Percentiles rank a stretch among this genome's conserved stretches.
These are phyloP conservation scores for Spatulosminthurus flaviceps DNA, from an alignment of 2,888 invertebrate genomes.

Conservation along the genomic window DNA sequence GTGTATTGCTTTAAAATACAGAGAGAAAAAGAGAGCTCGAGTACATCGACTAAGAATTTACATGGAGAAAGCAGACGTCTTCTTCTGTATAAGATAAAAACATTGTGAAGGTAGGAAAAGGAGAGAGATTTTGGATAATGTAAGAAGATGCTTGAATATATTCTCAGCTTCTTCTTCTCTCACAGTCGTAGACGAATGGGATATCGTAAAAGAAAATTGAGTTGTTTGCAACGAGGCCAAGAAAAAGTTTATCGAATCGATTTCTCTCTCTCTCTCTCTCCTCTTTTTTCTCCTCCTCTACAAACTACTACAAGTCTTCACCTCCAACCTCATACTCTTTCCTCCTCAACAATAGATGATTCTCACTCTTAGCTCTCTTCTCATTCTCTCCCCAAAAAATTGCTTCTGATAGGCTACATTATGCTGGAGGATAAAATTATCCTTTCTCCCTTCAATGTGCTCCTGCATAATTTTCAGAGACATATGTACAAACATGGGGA, in stretches of 20 bases:
- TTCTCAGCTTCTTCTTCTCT: slow-evolving; percentile 21
- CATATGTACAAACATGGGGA: too few relatives aligned
- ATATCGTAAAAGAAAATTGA: slow-evolving; percentile 43
- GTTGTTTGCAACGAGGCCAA: slow-evolving; percentile 31
- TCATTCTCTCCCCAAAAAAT: too few relatives aligned
- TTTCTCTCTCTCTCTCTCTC: not conserved
- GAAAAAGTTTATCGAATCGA: slow-evolving; percentile 32
- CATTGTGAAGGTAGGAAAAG: not conserved
- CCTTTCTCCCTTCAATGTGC: too few relatives aligned
- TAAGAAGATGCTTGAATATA: slow-evolving; percentile 9
- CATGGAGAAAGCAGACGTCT: too few relatives aligned
- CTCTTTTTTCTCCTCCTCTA: not conserved
- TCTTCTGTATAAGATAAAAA: not conserved
- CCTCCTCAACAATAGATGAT: not conserved
- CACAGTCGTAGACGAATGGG: slow-evolving; percentile 2
- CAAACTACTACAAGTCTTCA: not conserved
- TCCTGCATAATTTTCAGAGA: too few relatives aligned
- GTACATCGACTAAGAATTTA: too few relatives aligned
- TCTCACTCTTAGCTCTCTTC: too few relatives aligned
- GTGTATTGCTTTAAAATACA: too few relatives aligned
- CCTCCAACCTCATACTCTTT: too few relatives aligned
- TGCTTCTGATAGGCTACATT: too few relatives aligned
- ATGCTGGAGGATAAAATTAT: too few relatives aligned
- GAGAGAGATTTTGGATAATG: slow-evolving; percentile 19
- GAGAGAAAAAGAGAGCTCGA: too few relatives aligned